Evolutionary conservation across 2,888 invertebrate genomes (phyloP), one percentile per base, ranked within the genome.

Genomic region (Rhogogaster chlorosoma): DNA sequence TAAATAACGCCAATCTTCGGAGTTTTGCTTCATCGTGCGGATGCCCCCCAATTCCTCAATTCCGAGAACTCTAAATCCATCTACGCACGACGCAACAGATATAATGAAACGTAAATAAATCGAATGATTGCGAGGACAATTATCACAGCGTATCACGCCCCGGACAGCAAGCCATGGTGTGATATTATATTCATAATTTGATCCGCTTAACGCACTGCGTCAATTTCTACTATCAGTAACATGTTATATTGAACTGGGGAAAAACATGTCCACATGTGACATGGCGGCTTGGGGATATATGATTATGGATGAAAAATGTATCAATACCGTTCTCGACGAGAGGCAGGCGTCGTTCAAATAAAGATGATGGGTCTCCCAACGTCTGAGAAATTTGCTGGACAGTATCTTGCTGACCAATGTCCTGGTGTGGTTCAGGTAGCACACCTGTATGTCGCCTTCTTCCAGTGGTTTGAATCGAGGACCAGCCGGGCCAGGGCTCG

Each of bases 361-460:
- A 12, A 97, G 94, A 89, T 96, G 95, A 92, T 97, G 97, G 61
- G 95, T 96, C 93, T 97, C 97, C 97, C 97, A 97, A 87, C 97
- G 94, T 82, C 97, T 94, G 61, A 97, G 94, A 92, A 97, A 97
- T 93, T 97, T 96, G 87, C 97, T 96, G 84, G 96, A 96, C 89
- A 97, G 94, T 88, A 97, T 96, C 93, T 97, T 97, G 93, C 96
- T 96, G 87, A 97, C 96, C 85, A 97, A 96, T 53, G 97, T 97
- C 88, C 96, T 94, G 4, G 96, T 96, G 92, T 97, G 97, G 89
- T 97, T 96, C 88, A 97, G 94, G 90, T 96, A 95, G 94, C 97
- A 97, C 86, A 97, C 95, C 91, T 96, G 96, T 61, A 97, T 95
- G 87, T 96, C 95, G 1, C 97, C 97, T 89, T 97, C 97, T 22